These are phyloP conservation scores for Uropsilus gracilis DNA, from an alignment of 2,113 vertebrate genomes.

Conservation along the genomic window DNA sequence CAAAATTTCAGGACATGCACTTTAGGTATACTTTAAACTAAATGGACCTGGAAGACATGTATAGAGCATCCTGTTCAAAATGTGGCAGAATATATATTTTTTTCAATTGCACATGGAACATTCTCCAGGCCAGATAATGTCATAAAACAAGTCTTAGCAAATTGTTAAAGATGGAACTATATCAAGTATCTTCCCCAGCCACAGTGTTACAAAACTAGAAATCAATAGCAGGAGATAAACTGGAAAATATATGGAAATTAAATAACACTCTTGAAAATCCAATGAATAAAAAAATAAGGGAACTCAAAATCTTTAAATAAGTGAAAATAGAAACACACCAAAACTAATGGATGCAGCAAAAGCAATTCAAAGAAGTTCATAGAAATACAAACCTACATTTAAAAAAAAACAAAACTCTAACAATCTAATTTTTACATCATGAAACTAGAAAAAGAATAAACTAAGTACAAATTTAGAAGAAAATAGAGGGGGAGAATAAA, in stretches of 20 bases:
- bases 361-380: neutral
- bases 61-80: neutral
- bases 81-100: neutral
- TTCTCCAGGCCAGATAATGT: neutral
- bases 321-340: neutral
- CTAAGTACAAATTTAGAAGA: neutral
- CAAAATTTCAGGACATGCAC: neutral
- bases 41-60: neutral
- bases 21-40: neutral
- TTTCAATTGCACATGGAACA: neutral
- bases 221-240: neutral
- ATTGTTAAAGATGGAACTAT: neutral
- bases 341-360: neutral
- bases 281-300: neutral
- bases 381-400: neutral
- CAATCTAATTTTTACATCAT: neutral
- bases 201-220: neutral
- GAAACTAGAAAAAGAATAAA: neutral
- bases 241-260: neutral
- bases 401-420: neutral
- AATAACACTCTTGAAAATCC: neutral
- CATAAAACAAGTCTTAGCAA: neutral
- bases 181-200: neutral
- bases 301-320: neutral
- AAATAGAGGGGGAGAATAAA: neutral